phyloP scores from a whole-genome alignment of 2,113 vertebrate species.

The Dicerorhinus sumatrensis region DNA sequence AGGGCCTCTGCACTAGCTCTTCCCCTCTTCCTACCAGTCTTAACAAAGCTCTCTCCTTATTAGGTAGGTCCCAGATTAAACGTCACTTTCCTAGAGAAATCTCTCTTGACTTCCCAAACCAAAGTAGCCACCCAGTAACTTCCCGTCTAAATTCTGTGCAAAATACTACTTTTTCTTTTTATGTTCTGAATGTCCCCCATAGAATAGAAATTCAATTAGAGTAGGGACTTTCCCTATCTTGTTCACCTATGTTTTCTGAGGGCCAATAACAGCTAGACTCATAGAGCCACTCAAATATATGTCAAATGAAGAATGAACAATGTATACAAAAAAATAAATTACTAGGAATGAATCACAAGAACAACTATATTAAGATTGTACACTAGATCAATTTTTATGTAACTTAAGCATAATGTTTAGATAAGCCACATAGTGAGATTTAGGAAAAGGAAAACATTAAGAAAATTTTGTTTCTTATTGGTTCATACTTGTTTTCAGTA shows the following conservation, averaged over 20 bases:
- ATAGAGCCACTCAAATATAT: neutral
- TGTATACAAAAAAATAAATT: neutral
- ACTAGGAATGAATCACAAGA: neutral
- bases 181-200: neutral
- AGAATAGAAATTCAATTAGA: neutral
- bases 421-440: neutral
- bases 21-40: neutral
- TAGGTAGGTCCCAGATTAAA: neutral
- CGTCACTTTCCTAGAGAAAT: neutral
- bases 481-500: neutral
- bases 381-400: neutral
- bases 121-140: neutral
- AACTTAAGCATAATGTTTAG: neutral
- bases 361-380: neutral
- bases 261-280: neutral
- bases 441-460: neutral
- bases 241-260: neutral
- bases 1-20: neutral
- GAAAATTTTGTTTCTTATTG: neutral
- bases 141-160: neutral
- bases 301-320: neutral
- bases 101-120: neutral
- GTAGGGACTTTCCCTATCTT: neutral
- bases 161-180: conserved; percentile 20
- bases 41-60: neutral